These are phyloP conservation scores for Loris lydekkerianus DNA, from an alignment of 2,797 vertebrate genomes.

Conservation along the genomic window DNA sequence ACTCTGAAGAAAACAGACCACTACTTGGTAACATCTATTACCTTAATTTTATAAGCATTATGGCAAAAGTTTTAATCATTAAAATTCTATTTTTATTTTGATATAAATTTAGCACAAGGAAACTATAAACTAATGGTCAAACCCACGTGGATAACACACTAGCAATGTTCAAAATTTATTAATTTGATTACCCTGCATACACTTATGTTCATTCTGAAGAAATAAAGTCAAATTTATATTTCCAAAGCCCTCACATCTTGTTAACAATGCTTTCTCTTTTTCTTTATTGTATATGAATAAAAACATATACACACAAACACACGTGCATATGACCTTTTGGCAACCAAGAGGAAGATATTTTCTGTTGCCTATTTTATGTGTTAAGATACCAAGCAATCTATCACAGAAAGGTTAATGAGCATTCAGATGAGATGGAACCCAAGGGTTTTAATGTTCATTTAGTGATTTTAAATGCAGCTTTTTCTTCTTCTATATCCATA, in stretches of 20 bases:
- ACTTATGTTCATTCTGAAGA: constrained; percentile 35
- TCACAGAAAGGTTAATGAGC: constrained; percentile 46
- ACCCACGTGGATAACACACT: background rate
- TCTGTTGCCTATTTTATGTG: background rate
- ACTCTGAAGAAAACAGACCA: background rate
- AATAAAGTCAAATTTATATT: background rate
- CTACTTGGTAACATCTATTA: background rate
- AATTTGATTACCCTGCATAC: background rate
- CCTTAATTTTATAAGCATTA: constrained; percentile 47
- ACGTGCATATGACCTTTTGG: background rate
- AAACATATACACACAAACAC: background rate
- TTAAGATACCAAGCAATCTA: constrained; percentile 5
- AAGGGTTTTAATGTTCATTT: background rate
- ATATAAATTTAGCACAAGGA: background rate
- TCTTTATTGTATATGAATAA: background rate
- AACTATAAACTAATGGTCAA: background rate
- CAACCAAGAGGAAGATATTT: background rate
- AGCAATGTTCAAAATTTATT: constrained; percentile 34
- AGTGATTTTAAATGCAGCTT: background rate
- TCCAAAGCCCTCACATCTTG: background rate
- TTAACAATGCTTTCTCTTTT: background rate
- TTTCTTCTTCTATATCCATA: background rate
- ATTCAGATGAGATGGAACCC: background rate
- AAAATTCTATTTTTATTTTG: constrained; percentile 41
- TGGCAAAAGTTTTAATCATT: background rate